Evolutionary conservation across 1,140 invertebrate species (phyloP), one percentile per base, ranked within the genome.

Genomic region (Drosophila ambigua): DNA sequence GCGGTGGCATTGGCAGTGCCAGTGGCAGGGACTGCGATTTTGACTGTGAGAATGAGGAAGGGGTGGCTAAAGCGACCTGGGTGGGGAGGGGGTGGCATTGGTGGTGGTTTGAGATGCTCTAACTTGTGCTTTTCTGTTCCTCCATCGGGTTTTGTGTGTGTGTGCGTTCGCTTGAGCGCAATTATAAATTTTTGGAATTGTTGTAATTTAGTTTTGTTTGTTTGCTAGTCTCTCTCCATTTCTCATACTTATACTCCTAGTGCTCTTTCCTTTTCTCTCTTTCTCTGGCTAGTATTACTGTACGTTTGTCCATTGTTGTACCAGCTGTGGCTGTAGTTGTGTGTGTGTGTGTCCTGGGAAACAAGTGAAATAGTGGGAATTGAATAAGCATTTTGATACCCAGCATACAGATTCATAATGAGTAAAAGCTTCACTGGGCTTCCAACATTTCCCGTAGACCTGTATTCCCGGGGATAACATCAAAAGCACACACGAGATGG

Each of bases 121-220:
- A 74, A 78, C 78, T 82, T 67, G 55, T 44, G 35, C 35, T 39
- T 51, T 45, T 60, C n/a, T 39, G 15, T 52, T 13, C 28, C 31
- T 62, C 45, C 8, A 2, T 77, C 54, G 48, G 23, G 49, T 20
- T 35, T 50, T 50, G 46, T 54, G 23, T 61, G 53, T 52, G 79
- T 69, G 79, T 77, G 71, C 66, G 50, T 57, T 69, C 59, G 71
- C 71, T 49, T 49, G 45, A 85, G 80, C 69, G 87, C 82, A 87
- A 87, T 87, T 87, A 87, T 87, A 87, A 87, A 87, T 87, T 87
- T 85, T 87, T 87, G 82, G 82, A 87, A 87, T 87, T 88, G 82
- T 85, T 85, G 82, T 87, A 87, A 87, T 87, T 87, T 87, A 87
- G 82, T 87, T 84, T 78, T 87, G 83, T 87, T 84, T 87, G 82